Evolutionary conservation across 2,888 invertebrate genomes (phyloP).

Genomic region (Stenodema calcarata): DNA sequence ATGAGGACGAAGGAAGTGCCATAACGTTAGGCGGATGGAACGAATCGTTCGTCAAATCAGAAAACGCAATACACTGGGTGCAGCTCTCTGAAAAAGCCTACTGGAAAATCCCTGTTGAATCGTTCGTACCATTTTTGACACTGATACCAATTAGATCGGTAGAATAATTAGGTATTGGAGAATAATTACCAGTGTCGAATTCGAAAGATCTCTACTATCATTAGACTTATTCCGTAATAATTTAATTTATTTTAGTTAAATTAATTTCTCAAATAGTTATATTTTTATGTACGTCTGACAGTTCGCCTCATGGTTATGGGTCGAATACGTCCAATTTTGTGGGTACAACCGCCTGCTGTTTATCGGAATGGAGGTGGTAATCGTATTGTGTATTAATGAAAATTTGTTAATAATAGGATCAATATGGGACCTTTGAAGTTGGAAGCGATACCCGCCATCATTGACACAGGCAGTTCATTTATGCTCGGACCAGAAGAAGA

Average conservation of each 20-base stretch:
- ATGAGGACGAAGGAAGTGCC: background rate
- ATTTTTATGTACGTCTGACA: too few relatives aligned
- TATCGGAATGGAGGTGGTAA: too few relatives aligned
- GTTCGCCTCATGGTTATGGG: too few relatives aligned
- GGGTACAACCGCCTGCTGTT: too few relatives aligned
- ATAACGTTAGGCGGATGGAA: constrained; percentile 6
- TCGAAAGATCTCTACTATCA: background rate
- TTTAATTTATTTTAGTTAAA: too few relatives aligned
- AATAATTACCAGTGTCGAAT: too few relatives aligned
- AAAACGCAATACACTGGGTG: background rate
- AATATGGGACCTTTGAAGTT: background rate
- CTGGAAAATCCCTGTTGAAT: background rate
- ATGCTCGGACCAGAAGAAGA: background rate
- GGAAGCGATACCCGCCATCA: background rate
- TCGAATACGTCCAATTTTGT: too few relatives aligned
- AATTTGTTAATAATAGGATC: background rate
- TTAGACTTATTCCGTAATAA: too few relatives aligned
- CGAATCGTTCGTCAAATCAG: background rate
- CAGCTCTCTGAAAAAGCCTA: background rate
- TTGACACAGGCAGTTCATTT: background rate
- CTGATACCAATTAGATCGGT: too few relatives aligned
- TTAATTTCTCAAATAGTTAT: too few relatives aligned
- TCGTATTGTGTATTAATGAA: too few relatives aligned
- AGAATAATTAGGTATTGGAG: too few relatives aligned
- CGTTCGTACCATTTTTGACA: background rate